phyloP scores from a whole-genome alignment of 2,888 invertebrate genomes.

The Cyclophora albipunctata region DNA sequence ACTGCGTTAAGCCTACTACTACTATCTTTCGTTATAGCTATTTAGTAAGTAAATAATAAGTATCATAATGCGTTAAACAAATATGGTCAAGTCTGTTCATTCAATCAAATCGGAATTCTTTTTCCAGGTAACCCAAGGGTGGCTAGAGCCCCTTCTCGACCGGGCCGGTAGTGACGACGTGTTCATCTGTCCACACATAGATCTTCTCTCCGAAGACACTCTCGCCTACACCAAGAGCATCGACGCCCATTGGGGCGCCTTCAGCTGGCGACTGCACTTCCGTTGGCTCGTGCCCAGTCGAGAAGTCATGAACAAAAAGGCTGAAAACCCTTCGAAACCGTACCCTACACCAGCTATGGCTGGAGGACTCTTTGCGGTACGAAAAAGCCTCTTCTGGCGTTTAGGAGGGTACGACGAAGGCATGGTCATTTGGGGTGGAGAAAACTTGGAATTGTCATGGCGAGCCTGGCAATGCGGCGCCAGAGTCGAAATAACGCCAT shows the following conservation, averaged over 20 bases:
- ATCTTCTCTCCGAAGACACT: conserved; percentile 93
- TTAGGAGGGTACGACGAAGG: conserved; percentile 84
- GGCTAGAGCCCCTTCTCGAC: conserved; percentile 75
- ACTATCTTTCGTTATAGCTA: too few relatives aligned
- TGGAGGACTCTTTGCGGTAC: conserved; percentile 93
- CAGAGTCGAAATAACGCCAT: conserved; percentile 91
- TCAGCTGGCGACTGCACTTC: conserved; percentile 98
- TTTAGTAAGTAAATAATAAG: too few relatives aligned
- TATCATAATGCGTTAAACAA: not conserved
- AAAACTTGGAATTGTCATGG: conserved; percentile 97
- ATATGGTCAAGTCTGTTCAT: too few relatives aligned
- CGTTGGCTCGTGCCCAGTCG: conserved; percentile 87
- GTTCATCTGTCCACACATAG: conserved; percentile 68
- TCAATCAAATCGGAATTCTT: too few relatives aligned
- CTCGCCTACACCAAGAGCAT: conserved; percentile 96
- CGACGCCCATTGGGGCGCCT: conserved; percentile 98
- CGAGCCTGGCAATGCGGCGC: conserved; percentile 98
- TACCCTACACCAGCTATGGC: conserved; percentile 94
- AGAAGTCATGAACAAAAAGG: conserved; percentile 77
- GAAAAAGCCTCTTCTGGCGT: conserved; percentile 89
- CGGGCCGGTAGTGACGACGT: conserved; percentile 70
- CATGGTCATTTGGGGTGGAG: conserved; percentile 97
- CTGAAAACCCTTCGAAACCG: conserved; percentile 79
- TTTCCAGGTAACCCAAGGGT: conserved; percentile 75
- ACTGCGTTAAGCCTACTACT: too few relatives aligned